Evolutionary conservation across 2,888 invertebrate genomes (phyloP).

Genomic region (Lapara coniferarum): DNA sequence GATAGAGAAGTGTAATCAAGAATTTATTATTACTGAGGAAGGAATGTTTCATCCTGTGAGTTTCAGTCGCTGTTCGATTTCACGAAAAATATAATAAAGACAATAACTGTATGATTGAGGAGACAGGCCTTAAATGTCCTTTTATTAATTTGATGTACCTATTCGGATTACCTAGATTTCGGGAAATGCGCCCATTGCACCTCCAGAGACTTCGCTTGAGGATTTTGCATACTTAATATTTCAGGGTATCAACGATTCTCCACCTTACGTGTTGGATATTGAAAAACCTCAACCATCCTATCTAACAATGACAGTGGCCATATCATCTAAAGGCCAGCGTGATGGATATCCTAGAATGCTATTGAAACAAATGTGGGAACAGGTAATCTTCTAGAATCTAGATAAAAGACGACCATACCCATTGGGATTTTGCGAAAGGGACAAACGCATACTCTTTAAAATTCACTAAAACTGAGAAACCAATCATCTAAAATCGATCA

Average conservation of each 20-base stretch:
- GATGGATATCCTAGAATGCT: slow-evolving; percentile 72
- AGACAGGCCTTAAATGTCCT: too few relatives aligned
- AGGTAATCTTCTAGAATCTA: slow-evolving; percentile 48
- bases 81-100: too few relatives aligned
- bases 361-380: slow-evolving; percentile 73
- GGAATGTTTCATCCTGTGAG: slow-evolving; percentile 66
- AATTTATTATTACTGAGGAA: slow-evolving; percentile 74
- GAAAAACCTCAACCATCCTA: slow-evolving; percentile 68
- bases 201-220: too few relatives aligned
- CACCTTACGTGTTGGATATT: slow-evolving; percentile 69
- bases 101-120: neutral
- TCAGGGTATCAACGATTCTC: slow-evolving; percentile 72
- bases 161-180: too few relatives aligned
- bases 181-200: too few relatives aligned
- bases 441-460: too few relatives aligned
- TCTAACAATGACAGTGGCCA: slow-evolving; percentile 66
- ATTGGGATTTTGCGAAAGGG: neutral
- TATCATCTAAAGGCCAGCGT: slow-evolving; percentile 73
- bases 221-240: slow-evolving; percentile 33
- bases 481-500: too few relatives aligned
- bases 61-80: slow-evolving; percentile 22
- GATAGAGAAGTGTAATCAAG: slow-evolving; percentile 71
- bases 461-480: too few relatives aligned
- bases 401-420: neutral
- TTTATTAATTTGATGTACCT: too few relatives aligned